phyloP scores from a whole-genome alignment of 2,797 vertebrate species.

The Tauraco hartlaubi region DNA sequence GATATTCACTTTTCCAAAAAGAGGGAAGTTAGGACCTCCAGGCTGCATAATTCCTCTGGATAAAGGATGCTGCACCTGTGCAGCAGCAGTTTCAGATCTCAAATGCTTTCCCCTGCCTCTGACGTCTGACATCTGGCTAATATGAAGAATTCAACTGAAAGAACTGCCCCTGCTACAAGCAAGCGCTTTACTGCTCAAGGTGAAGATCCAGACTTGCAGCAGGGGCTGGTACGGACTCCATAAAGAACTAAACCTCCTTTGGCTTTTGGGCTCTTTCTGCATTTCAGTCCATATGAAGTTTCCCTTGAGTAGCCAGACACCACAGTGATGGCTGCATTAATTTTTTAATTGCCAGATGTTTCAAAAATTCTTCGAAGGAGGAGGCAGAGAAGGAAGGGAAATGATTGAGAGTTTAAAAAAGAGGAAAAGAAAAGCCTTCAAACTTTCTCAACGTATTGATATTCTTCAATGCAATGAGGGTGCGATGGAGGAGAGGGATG shows the following conservation, averaged over 20 bases:
- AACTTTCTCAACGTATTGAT: constrained; percentile 43
- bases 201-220: background rate
- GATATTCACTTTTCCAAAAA: background rate
- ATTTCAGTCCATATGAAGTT: background rate
- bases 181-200: background rate
- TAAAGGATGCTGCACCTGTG: background rate
- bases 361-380: background rate
- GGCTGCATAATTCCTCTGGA: background rate
- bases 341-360: background rate
- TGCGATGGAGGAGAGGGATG: background rate
- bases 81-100: background rate
- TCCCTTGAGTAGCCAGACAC: background rate
- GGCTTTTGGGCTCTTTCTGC: background rate
- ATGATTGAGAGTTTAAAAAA: background rate
- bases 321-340: background rate
- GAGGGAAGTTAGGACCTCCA: background rate
- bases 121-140: background rate
- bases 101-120: background rate
- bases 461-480: constrained; percentile 38
- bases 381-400: background rate
- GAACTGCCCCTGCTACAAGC: background rate
- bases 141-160: background rate
- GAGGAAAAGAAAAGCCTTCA: background rate
- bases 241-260: background rate
- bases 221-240: background rate